Percentiles rank a stretch among this genome's conserved stretches.
These are phyloP conservation scores for Corvus hawaiiensis DNA, from an alignment of 2,113 vertebrate species.

Conservation along the genomic window DNA sequence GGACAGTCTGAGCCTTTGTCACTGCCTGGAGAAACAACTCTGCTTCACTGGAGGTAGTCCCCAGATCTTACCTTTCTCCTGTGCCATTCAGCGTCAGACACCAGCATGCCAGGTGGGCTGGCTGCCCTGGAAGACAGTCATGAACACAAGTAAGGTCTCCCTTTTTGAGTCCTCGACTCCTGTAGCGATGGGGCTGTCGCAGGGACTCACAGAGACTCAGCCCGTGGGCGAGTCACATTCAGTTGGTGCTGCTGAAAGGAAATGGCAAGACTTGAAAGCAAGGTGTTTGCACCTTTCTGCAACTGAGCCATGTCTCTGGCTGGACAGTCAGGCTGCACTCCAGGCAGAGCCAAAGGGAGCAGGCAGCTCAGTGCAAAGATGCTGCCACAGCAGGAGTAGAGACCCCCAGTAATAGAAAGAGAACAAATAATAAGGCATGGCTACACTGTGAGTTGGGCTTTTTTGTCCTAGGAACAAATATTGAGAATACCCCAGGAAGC, in stretches of 20 bases:
- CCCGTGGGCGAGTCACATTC: accelerated
- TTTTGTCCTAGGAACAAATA: background rate
- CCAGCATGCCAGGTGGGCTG: accelerated
- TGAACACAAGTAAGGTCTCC: background rate
- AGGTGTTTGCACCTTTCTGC: background rate
- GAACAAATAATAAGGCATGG: background rate
- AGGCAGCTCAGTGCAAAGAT: background rate
- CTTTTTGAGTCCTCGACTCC: background rate
- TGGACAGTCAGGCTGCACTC: background rate
- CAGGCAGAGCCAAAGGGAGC: background rate
- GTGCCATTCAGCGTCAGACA: background rate
- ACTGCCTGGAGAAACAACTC: background rate
- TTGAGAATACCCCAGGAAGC: background rate
- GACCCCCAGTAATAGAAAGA: background rate
- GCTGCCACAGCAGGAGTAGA: background rate
- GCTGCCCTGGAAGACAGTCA: background rate
- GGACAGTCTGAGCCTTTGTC: background rate
- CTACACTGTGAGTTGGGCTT: accelerated
- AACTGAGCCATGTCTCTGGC: background rate
- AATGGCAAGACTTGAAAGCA: background rate
- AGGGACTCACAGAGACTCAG: background rate
- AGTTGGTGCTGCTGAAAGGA: background rate
- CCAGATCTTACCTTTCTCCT: background rate
- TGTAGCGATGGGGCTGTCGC: background rate
- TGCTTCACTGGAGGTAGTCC: background rate